Conservation (phyloP, 1,140 invertebrate species). For the Camponotus floridanus region DNA sequence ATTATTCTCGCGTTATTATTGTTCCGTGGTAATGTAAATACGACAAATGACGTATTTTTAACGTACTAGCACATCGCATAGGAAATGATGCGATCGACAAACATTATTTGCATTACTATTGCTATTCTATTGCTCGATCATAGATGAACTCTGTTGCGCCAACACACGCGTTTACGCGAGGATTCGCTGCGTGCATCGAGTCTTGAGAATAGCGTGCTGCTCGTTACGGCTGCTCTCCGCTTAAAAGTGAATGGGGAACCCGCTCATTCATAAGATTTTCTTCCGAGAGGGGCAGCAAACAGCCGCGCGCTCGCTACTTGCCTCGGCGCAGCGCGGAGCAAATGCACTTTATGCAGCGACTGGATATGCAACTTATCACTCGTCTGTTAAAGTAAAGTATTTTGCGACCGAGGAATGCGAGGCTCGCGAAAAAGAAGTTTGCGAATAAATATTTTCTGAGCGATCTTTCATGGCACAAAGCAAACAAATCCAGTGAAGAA, state of each 20-base stretch:
- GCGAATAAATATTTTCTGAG: slow-evolving; percentile 25
- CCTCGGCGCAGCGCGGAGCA: slow-evolving; percentile 19
- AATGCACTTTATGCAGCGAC: slow-evolving; percentile 28
- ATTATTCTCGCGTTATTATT: background rate
- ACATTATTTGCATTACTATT: background rate
- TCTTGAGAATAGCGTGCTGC: slow-evolving; percentile 27
- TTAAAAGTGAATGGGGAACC: slow-evolving; percentile 85
- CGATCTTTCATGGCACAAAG: background rate
- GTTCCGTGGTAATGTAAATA: background rate
- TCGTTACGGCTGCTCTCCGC: slow-evolving; percentile 74
- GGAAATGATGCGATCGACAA: background rate
- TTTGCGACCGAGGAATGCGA: slow-evolving; percentile 10
- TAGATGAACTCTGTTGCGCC: background rate
- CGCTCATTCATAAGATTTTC: slow-evolving; percentile 85
- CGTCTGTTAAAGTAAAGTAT: slow-evolving; percentile 7
- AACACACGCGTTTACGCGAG: background rate
- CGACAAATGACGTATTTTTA: background rate
- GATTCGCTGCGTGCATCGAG: slow-evolving; percentile 15
- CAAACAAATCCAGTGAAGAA: background rate
- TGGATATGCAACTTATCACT: slow-evolving; percentile 50
- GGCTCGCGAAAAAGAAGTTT: slow-evolving; percentile 7
- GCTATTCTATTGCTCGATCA: background rate
- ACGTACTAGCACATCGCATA: background rate
- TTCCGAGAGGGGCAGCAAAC: slow-evolving; percentile 73
- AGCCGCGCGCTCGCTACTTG: slow-evolving; percentile 37